Conservation (phyloP, 2,113 vertebrate genomes). For the Propithecus coquereli region DNA sequence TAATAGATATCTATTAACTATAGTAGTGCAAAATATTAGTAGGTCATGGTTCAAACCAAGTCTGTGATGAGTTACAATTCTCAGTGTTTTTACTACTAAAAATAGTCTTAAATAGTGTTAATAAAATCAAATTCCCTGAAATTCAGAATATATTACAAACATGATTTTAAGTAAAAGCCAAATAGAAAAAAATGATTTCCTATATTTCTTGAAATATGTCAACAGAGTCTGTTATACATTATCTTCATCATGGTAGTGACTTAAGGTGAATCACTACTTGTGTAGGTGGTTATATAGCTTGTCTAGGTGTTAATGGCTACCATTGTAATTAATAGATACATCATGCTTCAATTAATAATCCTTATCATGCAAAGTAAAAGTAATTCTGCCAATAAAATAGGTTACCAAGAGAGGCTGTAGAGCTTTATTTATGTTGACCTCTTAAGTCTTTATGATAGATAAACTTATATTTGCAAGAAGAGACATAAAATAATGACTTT, state of each 20-base stretch:
- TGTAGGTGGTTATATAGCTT: neutral
- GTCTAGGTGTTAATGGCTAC: neutral
- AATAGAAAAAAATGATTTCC: neutral
- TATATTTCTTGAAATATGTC: neutral
- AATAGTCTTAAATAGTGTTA: neutral
- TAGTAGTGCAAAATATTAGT: neutral
- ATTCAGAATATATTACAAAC: neutral
- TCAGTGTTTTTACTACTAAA: neutral
- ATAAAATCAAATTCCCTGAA: neutral
- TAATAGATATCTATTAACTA: too few relatives aligned
- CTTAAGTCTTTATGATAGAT: neutral
- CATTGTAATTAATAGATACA: neutral
- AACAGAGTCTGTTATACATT: neutral
- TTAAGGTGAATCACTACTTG: neutral
- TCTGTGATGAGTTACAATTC: neutral
- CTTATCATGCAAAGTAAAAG: neutral
- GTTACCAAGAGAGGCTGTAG: neutral
- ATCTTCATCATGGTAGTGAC: neutral
- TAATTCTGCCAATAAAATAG: neutral
- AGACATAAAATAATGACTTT: neutral
- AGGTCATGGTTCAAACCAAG: neutral
- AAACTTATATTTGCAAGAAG: neutral
- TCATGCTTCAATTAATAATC: neutral
- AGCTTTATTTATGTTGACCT: neutral
- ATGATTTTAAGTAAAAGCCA: neutral